These are phyloP conservation scores for Sander vitreus DNA, from an alignment of 2,113 vertebrate species.

Conservation along the genomic window DNA sequence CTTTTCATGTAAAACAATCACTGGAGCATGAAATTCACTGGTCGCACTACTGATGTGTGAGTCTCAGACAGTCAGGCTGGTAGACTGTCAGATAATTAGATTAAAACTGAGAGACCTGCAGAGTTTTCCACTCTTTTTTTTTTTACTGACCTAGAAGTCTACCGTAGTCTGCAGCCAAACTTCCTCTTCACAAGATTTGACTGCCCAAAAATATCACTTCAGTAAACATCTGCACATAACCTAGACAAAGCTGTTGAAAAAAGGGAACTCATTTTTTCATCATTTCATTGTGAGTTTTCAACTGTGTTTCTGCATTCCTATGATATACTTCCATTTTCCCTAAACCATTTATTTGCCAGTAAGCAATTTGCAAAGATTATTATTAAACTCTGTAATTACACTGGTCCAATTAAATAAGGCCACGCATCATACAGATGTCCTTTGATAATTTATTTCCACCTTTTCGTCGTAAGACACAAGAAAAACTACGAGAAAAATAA, in stretches of 20 bases:
- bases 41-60: not conserved
- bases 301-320: not conserved
- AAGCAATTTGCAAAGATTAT: not conserved
- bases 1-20: slow-evolving; percentile 43
- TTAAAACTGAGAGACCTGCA: slow-evolving; percentile 20
- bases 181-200: not conserved
- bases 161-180: not conserved
- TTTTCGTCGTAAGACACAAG: too few relatives aligned
- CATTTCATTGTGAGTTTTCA: not conserved
- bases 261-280: not conserved
- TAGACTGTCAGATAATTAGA: slow-evolving; percentile 7
- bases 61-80: not conserved
- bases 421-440: too few relatives aligned
- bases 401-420: too few relatives aligned
- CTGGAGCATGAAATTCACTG: slow-evolving; percentile 43
- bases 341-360: not conserved
- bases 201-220: not conserved
- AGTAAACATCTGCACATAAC: not conserved
- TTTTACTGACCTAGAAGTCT: not conserved
- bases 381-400: too few relatives aligned
- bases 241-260: not conserved
- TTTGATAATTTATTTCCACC: too few relatives aligned
- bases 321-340: not conserved
- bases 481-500: too few relatives aligned
- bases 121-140: not conserved